A percentile compares a stretch with the other conserved stretches of the same genome.
These are phyloP conservation scores for Diorhabda sublineata DNA, from an alignment of 1,140 invertebrate genomes.

Conservation along the genomic window DNA sequence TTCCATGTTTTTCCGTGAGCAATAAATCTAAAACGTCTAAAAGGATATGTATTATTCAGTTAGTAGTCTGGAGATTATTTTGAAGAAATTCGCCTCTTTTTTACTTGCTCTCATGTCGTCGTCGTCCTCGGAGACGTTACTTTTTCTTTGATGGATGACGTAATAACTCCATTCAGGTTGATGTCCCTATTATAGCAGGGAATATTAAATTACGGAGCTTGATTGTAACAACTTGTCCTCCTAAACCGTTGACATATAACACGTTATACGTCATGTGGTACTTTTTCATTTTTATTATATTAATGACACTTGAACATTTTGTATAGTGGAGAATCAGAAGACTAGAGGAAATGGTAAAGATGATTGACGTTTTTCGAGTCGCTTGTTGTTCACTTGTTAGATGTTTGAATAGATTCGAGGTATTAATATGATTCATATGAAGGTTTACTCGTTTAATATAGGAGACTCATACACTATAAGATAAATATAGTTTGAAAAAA, in stretches of 20 bases:
- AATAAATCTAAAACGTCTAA: neutral
- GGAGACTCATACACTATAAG: no score
- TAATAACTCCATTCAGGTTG: conserved; percentile 21
- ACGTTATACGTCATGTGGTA: conserved; percentile 21
- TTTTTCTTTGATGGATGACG: conserved; percentile 5
- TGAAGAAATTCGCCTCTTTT: neutral
- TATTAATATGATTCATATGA: no score
- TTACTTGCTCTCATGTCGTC: neutral
- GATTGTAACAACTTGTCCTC: conserved; percentile 21
- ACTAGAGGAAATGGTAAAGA: no score
- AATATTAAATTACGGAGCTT: conserved; percentile 19
- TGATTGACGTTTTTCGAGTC: no score
- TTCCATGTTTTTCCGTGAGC: neutral
- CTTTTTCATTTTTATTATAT: conserved; percentile 20
- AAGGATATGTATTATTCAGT: neutral
- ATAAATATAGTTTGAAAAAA: no score
- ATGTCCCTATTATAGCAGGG: conserved; percentile 16
- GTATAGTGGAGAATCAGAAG: neutral
- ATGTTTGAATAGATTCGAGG: no score
- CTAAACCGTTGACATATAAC: conserved; percentile 20
- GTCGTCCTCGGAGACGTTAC: neutral
- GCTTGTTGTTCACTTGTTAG: no score
- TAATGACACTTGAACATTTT: conserved; percentile 7
- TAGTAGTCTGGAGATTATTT: neutral
- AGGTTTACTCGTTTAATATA: no score